These are phyloP conservation scores for Ceratoteleas bidentatus DNA, from an alignment of 1,140 invertebrate species.

Conservation along the genomic window DNA sequence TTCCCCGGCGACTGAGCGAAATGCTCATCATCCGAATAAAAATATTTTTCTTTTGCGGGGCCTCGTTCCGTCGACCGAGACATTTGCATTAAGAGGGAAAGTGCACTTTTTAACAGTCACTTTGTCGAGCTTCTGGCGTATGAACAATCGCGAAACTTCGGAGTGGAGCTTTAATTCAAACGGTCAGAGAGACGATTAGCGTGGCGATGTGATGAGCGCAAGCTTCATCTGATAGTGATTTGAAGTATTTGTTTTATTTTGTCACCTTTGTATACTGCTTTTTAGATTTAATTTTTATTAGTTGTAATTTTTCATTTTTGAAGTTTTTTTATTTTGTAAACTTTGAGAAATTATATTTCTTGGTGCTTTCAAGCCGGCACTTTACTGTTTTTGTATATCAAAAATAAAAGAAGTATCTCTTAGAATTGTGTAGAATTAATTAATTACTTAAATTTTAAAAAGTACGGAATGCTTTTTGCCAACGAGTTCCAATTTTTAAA, in stretches of 20 bases:
- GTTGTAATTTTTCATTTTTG: no score
- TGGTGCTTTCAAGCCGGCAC: no score
- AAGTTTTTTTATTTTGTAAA: no score
- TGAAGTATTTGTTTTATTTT: background rate
- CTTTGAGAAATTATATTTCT: no score
- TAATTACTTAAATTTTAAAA: no score
- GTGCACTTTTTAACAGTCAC: conserved; percentile 30
- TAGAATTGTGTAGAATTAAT: no score
- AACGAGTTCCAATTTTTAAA: no score
- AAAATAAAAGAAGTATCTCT: no score
- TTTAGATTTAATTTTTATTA: no score
- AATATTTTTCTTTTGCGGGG: conserved; percentile 77
- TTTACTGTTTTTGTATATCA: no score
- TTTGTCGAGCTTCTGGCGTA: conserved; percentile 10
- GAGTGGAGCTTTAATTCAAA: background rate
- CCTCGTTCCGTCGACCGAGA: conserved; percentile 34
- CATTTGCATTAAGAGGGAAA: conserved; percentile 56
- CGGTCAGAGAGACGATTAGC: background rate
- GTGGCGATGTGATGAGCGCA: no score
- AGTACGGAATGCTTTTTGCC: no score
- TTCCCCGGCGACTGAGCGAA: conserved; percentile 68
- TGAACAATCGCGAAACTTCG: background rate
- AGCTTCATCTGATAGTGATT: background rate
- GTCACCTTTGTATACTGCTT: background rate
- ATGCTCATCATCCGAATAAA: conserved; percentile 72